phyloP scores from a whole-genome alignment of 2,797 vertebrate species.

The Babyrousa celebensis region DNA sequence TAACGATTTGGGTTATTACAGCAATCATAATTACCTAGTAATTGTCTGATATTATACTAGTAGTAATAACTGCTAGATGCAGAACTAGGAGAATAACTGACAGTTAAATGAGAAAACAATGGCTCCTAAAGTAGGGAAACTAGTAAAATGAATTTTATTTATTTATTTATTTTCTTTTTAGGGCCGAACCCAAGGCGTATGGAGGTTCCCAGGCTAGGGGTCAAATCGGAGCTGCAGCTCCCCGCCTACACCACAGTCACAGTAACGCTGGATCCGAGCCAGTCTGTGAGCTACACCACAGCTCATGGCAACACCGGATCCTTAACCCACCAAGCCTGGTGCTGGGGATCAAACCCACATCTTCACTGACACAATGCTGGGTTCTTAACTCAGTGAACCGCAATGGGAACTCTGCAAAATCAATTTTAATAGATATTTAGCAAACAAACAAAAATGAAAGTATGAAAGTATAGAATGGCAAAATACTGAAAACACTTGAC shows the following conservation, averaged over 20 bases:
- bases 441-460: slow-evolving; percentile 23
- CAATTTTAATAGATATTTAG: slow-evolving; percentile 33
- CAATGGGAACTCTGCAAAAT: neutral
- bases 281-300: too few species aligned
- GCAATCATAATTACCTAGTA: slow-evolving; percentile 48
- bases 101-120: slow-evolving; percentile 48
- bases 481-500: slow-evolving; percentile 46
- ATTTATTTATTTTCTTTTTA: too few species aligned
- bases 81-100: slow-evolving; percentile 22
- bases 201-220: too few species aligned
- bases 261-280: too few species aligned
- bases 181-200: too few species aligned
- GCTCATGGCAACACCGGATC: too few species aligned
- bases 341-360: too few species aligned
- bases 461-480: neutral
- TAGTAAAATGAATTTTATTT: slow-evolving; percentile 55
- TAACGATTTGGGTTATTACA: slow-evolving; percentile 29
- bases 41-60: neutral
- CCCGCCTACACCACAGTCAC: too few species aligned
- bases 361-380: too few species aligned
- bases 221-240: too few species aligned
- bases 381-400: too few species aligned
- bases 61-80: neutral
- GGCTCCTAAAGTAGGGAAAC: slow-evolving; percentile 31
- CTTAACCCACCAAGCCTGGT: too few species aligned